phyloP scores from a whole-genome alignment of 2,888 invertebrate species.

The Acanthosoma haemorrhoidale region DNA sequence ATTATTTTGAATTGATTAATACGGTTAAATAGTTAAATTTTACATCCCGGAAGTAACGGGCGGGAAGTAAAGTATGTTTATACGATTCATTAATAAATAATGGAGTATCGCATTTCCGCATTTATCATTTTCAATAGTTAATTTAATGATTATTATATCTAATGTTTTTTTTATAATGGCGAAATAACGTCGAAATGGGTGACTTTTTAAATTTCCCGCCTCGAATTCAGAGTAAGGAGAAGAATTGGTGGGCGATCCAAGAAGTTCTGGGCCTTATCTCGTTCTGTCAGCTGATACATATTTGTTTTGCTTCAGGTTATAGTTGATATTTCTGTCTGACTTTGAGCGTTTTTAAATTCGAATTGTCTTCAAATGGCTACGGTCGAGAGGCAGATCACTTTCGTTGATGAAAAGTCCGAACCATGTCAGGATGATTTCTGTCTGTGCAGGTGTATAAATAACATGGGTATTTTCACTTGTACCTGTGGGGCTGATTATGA shows the following conservation, averaged over 20 bases:
- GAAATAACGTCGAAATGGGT: not conserved
- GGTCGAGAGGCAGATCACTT: conserved; percentile 34
- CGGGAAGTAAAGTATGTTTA: not conserved
- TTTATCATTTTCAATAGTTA: not conserved
- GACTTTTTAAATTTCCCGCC: conserved; percentile 3
- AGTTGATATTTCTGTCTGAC: not conserved
- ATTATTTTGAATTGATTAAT: no score
- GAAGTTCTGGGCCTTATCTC: conserved; percentile 16
- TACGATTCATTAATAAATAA: not conserved
- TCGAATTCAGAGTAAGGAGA: not conserved
- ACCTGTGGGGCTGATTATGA: conserved; percentile 53
- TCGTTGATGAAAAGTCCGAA: conserved; percentile 32
- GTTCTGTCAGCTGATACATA: conserved; percentile 15
- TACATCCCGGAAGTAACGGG: not conserved
- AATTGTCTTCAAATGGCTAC: conserved; percentile 28
- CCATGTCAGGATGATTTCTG: conserved; percentile 32
- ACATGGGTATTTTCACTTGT: conserved; percentile 44
- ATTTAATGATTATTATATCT: not conserved
- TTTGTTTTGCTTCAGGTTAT: conserved; percentile 30
- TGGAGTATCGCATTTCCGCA: not conserved
- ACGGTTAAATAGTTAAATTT: no score
- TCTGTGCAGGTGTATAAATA: conserved; percentile 16
- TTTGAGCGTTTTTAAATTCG: not conserved
- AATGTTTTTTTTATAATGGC: not conserved
- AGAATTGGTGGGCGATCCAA: not conserved